phyloP scores from a whole-genome alignment of 2,113 vertebrate species.

The Ornithorhynchus anatinus region DNA sequence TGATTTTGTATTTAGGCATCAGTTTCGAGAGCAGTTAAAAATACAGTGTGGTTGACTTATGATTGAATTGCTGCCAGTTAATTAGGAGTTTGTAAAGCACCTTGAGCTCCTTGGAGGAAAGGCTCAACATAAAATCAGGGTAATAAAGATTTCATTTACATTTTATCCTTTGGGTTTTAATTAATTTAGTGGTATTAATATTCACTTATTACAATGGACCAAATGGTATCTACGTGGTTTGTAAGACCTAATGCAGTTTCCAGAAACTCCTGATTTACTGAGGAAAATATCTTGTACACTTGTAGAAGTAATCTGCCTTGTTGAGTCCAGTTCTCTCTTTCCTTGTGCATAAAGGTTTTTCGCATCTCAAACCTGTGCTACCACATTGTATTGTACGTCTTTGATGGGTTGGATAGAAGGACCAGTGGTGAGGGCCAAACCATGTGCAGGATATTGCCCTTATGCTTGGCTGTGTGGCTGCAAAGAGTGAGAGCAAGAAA shows the following conservation, averaged over 20 bases:
- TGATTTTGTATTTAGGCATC: background rate
- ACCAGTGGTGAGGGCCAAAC: too few relatives aligned
- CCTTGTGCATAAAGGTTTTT: background rate
- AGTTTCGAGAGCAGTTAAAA: conserved; percentile 26
- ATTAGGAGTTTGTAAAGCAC: conserved; percentile 50
- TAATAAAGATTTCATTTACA: conserved; percentile 31
- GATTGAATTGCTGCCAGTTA: conserved; percentile 39
- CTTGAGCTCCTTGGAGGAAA: conserved; percentile 40
- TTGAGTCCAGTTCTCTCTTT: background rate
- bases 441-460: too few relatives aligned
- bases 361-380: too few relatives aligned
- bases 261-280: background rate
- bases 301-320: background rate
- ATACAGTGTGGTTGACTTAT: background rate
- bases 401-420: too few relatives aligned
- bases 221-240: conserved; percentile 16
- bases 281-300: background rate
- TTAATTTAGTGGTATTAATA: conserved; percentile 38
- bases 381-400: too few relatives aligned
- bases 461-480: too few relatives aligned
- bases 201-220: background rate
- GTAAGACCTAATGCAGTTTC: background rate
- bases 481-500: too few relatives aligned
- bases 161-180: conserved; percentile 38
- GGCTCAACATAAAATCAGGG: conserved; percentile 15